phyloP scores from a whole-genome alignment of 1,140 invertebrate species.

The Heterodera carotae region DNA sequence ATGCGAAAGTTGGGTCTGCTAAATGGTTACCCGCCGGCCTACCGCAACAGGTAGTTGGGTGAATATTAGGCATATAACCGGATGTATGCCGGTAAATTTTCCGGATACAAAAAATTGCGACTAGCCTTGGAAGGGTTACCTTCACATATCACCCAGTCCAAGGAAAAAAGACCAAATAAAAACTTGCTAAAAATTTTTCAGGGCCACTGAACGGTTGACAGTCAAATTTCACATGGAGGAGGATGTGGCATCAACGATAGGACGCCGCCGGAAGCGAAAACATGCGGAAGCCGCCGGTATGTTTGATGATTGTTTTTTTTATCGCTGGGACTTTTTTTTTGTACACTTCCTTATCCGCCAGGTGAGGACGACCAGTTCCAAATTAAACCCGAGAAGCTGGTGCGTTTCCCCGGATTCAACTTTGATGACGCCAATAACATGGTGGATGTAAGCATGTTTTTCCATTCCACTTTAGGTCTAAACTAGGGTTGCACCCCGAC shows the following conservation, averaged over 20 bases:
- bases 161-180: no score
- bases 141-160: no score
- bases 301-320: background rate
- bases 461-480: no score
- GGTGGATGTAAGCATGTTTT: background rate
- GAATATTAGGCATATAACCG: no score
- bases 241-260: background rate
- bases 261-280: background rate
- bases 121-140: no score
- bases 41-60: background rate
- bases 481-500: no score
- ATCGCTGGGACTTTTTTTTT: no score
- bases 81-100: no score
- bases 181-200: no score
- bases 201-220: background rate
- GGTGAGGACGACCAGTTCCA: background rate
- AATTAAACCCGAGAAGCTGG: background rate
- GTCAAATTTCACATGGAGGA: background rate
- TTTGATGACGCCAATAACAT: background rate
- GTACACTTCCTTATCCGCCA: background rate
- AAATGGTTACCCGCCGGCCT: conserved; percentile 91
- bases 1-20: conserved; percentile 71
- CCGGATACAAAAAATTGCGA: no score
- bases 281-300: background rate
- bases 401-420: background rate